phyloP scores from a whole-genome alignment of 2,888 invertebrate genomes.

The Melolontha melolontha region DNA sequence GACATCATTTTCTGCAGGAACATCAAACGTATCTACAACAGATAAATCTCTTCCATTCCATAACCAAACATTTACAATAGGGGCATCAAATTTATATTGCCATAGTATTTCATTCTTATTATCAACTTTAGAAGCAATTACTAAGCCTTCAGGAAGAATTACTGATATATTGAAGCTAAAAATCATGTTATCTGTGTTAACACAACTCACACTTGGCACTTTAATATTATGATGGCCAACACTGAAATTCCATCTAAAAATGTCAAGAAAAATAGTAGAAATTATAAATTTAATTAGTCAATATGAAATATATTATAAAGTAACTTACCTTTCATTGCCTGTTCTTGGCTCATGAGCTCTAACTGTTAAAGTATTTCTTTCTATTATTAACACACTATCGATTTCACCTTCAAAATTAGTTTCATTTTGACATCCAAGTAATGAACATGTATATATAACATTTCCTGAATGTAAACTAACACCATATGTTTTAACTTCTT shows the following conservation, averaged over 20 bases:
- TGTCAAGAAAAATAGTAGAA: neutral
- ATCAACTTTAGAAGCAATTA: slow-evolving; percentile 67
- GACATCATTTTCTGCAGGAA: slow-evolving; percentile 60
- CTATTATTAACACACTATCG: slow-evolving; percentile 77
- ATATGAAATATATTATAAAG: too few species aligned
- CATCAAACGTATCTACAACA: slow-evolving; percentile 80
- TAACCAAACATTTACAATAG: slow-evolving; percentile 91
- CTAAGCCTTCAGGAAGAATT: slow-evolving; percentile 77
- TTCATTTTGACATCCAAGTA: slow-evolving; percentile 77
- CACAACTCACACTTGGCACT: slow-evolving; percentile 65
- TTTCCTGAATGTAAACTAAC: slow-evolving; percentile 80
- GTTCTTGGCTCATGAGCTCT: slow-evolving; percentile 89
- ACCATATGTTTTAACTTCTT: slow-evolving; percentile 88
- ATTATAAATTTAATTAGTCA: neutral
- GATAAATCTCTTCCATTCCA: slow-evolving; percentile 75
- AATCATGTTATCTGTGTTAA: slow-evolving; percentile 54
- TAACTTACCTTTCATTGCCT: slow-evolving; percentile 81
- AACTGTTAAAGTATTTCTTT: slow-evolving; percentile 87
- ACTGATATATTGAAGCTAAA: slow-evolving; percentile 73
- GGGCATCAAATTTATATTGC: slow-evolving; percentile 77
- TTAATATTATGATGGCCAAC: slow-evolving; percentile 90
- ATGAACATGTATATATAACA: slow-evolving; percentile 82
- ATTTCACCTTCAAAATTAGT: slow-evolving; percentile 68
- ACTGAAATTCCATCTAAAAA: slow-evolving; percentile 91
- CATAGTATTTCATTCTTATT: slow-evolving; percentile 54